phyloP scores from a whole-genome alignment of 1,140 invertebrate species.

The Uloborus diversus region DNA sequence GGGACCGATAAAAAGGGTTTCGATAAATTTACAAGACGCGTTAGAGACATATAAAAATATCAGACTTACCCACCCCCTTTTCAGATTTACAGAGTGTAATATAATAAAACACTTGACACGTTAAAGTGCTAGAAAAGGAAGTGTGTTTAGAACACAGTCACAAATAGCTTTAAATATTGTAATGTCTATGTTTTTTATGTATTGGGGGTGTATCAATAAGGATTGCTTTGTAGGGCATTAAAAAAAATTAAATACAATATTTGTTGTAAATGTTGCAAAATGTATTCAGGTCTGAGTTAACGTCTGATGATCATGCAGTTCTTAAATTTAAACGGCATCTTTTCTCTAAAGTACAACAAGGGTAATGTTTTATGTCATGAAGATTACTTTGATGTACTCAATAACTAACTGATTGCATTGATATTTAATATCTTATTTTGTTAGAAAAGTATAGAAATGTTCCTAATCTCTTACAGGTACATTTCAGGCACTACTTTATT shows the following conservation, averaged over 20 bases:
- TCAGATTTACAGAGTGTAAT: constrained; percentile 26
- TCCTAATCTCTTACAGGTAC: no score
- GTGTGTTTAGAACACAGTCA: constrained; percentile 40
- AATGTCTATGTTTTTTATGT: background rate
- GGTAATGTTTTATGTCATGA: no score
- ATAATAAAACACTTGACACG: constrained; percentile 23
- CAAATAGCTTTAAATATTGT: background rate
- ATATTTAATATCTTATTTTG: no score
- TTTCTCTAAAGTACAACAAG: no score
- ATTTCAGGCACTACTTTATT: no score
- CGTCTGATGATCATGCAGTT: no score
- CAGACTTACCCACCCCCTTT: constrained; percentile 9
- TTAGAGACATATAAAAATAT: constrained; percentile 56
- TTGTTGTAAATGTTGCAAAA: background rate
- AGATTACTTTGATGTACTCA: background rate
- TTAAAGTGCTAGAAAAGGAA: constrained; percentile 44
- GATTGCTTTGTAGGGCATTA: no score
- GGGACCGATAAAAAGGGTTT: constrained; percentile 23
- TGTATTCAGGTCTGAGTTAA: background rate
- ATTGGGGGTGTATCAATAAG: no score
- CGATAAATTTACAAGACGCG: constrained; percentile 7
- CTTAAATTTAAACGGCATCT: no score
- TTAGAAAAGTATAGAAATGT: background rate
- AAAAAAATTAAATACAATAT: no score
- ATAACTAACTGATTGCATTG: background rate